A percentile compares a stretch with the other conserved stretches of the same genome.
Evolutionary conservation across 2,797 vertebrate genomes (phyloP).

Genomic region (Oreortyx pictus): DNA sequence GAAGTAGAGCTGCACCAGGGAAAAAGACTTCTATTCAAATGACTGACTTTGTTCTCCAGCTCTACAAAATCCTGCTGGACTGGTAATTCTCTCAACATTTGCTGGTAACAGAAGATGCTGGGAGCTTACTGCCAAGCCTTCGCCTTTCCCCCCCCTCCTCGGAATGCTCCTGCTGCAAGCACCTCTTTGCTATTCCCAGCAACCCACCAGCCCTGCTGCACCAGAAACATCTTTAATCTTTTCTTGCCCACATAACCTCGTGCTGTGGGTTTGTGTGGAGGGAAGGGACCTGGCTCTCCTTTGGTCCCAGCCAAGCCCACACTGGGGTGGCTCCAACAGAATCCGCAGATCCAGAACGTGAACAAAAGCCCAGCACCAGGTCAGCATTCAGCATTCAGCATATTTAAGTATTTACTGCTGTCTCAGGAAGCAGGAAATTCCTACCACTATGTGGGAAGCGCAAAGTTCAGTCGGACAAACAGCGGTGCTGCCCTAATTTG

Average conservation of each 20-base stretch:
- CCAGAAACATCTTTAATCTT: background rate
- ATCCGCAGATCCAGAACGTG: rapidly evolving
- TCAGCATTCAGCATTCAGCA: background rate
- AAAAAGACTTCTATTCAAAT: background rate
- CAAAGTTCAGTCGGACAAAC: background rate
- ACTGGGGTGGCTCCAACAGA: background rate
- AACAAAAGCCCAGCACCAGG: background rate
- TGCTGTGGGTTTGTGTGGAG: background rate
- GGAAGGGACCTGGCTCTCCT: background rate
- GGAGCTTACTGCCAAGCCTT: background rate
- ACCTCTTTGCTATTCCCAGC: background rate
- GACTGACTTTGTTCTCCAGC: background rate
- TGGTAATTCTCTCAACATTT: background rate
- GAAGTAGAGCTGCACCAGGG: constrained; percentile 53
- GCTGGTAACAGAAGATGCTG: background rate
- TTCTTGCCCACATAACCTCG: background rate
- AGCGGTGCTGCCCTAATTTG: background rate
- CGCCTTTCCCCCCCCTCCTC: no score
- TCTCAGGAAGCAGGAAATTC: constrained; percentile 56
- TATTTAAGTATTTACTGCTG: background rate
- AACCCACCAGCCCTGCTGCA: background rate
- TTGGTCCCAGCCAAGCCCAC: background rate
- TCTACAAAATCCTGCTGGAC: background rate
- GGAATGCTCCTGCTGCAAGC: background rate
- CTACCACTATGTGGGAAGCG: constrained; percentile 6